Evolutionary conservation across 2,888 invertebrate species (phyloP), one percentile per base, ranked within the genome.

Genomic region (Caenorhabditis macrosperma): DNA sequence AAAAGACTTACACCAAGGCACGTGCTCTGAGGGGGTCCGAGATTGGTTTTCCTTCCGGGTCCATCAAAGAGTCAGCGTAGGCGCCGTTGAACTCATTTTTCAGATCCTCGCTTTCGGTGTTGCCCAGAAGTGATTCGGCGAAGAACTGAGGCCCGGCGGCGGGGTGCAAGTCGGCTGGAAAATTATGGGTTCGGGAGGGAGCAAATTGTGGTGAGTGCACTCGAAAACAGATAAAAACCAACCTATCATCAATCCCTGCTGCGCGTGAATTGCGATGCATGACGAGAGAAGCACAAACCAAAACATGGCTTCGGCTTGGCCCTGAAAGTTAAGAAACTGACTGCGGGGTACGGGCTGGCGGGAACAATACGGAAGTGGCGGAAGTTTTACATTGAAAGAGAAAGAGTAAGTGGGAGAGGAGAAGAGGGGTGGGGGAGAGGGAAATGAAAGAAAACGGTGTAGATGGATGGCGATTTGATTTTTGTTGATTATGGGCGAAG

Each of bases 61-160:
- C 84, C 66, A 82, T 77, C 48, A 84, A 28, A 1, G 79, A 72
- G 22, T 79, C 79, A 2, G 66, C 50, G 20, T 41, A 46, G 33
- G 54, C 72, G n/a, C 68, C 79, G 28, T 64, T 41, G 26, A 69
- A 63, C 17, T 76, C 76, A 24, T 30, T 38, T 2, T 63, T 57
- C 9, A 77, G 17, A 7, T 48, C 26, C 6, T 72, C 44, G 9
- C 22, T 35, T 6, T 69, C 30, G 0, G 12, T 17, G 7, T 24
- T 52, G 15, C 66, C 55, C 22, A 72, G 10, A 22, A 68, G 41
- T 0, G 60, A 44, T 20, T 81, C 76, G 5, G 77, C 71, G 24
- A 79, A 75, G n/a, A 82, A 41, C 30, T 84, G 81, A n/a, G 84
- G 84, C 1, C 69, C 81, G 1, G 84, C 84, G 3, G 84, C 84